Base-by-base conservation (phyloP, 1,140 invertebrate genomes). In the Aphis craccivora region DNA sequence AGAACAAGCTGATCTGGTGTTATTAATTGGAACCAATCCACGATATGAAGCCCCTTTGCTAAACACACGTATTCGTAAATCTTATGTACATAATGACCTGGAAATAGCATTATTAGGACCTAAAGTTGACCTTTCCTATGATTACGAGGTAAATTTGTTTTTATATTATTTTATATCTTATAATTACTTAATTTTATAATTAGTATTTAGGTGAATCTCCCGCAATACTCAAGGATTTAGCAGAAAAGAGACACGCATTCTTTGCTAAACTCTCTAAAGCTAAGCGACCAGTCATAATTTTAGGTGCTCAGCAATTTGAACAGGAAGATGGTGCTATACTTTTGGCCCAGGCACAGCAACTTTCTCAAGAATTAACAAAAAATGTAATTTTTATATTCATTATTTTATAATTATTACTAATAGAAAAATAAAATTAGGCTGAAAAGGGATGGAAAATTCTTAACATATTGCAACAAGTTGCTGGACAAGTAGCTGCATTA, bases 31-130 rank as follows among this genome's bases (percentile, higher is more conserved):
- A 94, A 99, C 98, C 9, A 99, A 99, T 96, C 98, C 99, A 0
- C 96, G 99, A 93, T 99, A 98, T 95, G 99, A 99, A 96, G 99
- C 99, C n/a, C 99, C 99, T 18, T 95, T 99, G 18, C 96, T 99
- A 30, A 99, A 99, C 96, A 97, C 99, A 0, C 97, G 99, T 94
- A 97, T 99, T 94, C 97, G 99, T 55, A 99, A 99, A 96, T 97
- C 97, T 89, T 99, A 97, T 95, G 95, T 98, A 20, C 97, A 98
- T 95, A 98, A 97, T 95, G 98, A 99, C 95, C 96, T 97, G 93
- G 96, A 98, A 94, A 96, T 98, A 51, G 98, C 97, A 2, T 95
- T 98, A 22, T 97, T 99, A 95, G 99, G 99, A 76, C 97, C 98
- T 3, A 96, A 98, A 95, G 96, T 99, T 48, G 98, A 99, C 95